Evolutionary conservation across 2,113 vertebrate species (phyloP).

Genomic region (Ammodramus savannarum): DNA sequence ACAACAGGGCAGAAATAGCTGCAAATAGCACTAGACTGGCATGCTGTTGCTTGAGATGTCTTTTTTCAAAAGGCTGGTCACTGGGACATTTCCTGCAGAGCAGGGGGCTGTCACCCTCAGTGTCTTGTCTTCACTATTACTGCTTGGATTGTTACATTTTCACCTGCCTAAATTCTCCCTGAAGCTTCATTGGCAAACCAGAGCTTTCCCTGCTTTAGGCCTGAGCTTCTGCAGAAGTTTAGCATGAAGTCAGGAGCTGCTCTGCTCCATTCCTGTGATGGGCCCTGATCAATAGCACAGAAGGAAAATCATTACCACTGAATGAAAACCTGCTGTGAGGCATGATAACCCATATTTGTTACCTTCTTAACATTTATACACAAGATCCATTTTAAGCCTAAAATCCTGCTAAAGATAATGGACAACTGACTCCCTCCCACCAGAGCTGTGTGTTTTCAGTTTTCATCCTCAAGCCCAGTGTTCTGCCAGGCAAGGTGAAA

Average conservation of each 20-base stretch:
- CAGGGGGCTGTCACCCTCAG: background rate
- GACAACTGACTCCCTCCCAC: background rate
- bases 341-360: background rate
- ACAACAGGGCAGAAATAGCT: background rate
- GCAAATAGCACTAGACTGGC: background rate
- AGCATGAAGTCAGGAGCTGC: background rate
- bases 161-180: background rate
- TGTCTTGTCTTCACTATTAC: background rate
- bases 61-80: background rate
- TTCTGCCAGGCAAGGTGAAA: background rate
- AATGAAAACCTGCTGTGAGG: background rate
- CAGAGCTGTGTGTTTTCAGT: background rate
- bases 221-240: background rate
- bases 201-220: background rate
- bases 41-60: background rate
- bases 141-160: background rate
- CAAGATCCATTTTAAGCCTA: background rate
- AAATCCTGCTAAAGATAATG: background rate
- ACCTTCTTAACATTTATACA: background rate
- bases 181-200: background rate
- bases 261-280: background rate
- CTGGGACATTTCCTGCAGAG: background rate
- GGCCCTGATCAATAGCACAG: background rate
- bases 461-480: background rate
- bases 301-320: slow-evolving; percentile 2